phyloP scores from a whole-genome alignment of 2,888 invertebrate species.

The Ochropacha duplaris region DNA sequence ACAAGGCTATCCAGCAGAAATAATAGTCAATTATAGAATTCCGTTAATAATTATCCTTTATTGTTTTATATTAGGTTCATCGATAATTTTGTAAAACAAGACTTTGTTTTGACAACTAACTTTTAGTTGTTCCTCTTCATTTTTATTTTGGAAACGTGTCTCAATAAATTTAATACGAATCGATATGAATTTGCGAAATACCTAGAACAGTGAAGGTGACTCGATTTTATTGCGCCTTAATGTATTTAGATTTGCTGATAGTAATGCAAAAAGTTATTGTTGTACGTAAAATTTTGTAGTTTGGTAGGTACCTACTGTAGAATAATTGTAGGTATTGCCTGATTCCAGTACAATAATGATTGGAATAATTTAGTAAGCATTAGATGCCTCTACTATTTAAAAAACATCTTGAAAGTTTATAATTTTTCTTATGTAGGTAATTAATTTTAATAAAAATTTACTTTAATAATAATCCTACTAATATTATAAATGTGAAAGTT shows the following conservation, averaged over 20 bases:
- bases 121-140: background rate
- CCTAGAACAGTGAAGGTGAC: constrained; percentile 6
- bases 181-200: constrained; percentile 2
- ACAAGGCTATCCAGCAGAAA: no score
- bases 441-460: no score
- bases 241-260: constrained; percentile 6
- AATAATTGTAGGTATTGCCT: background rate
- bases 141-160: constrained; percentile 3
- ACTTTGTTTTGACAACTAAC: background rate
- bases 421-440: no score
- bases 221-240: constrained; percentile 6
- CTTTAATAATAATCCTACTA: no score
- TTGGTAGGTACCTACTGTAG: background rate
- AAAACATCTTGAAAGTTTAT: no score
- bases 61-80: no score
- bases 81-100: background rate
- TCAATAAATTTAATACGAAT: constrained; percentile 2
- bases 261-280: constrained; percentile 6
- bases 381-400: no score
- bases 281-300: background rate
- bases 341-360: no score
- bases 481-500: no score
- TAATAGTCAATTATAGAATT: no score
- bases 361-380: no score
- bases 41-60: no score